Evolutionary conservation across 2,113 vertebrate species (phyloP), one percentile per base, ranked within the genome.

Genomic region (Neolamprologus cancellatus): DNA sequence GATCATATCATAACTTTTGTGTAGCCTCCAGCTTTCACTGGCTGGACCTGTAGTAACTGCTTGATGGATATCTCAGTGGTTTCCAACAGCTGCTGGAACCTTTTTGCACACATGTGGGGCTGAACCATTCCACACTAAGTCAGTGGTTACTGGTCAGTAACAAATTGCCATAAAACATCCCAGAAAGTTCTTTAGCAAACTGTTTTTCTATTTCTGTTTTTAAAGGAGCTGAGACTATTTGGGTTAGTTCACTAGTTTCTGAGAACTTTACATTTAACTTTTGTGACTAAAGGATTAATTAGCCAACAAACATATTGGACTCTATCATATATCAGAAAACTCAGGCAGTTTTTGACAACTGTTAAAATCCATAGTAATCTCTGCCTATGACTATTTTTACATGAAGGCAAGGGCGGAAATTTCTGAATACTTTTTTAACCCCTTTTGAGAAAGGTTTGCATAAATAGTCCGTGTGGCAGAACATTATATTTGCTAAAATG

Each of bases 21-120:
- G 81, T 76, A 10, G 59, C 64, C 82, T 84, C 44, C 87, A 85
- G 82, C 85, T 91, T 88, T 80, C 36, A 78, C 25, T 87, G 74
- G 80, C 71, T 36, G 4, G 14, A 83, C 74, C 55, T 79, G 44
- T 76, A 66, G 46, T 5, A 20, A 59, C 13, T 20, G 36, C 13
- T 28, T 69, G 18, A n/a, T 53, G 41, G n/a, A 66, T 66, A 50
- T 57, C 81, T 48, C 69, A 32, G 46, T 80, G 79, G 15, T 85
- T 79, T 81, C 41, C 71, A 48, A 74, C 50, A 48, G 74, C 25
- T 76, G n/a, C 36, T 82, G 32, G 36, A 87, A 54, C 78, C 39
- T 78, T 15, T 55, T 61, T 54, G 71, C 28, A 80, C 32, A 76
- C 64, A 85, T 79, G 54, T 82, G 53, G 20, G 8, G 14, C 25